These are phyloP conservation scores for Tetranychus truncatus DNA, from an alignment of 2,888 invertebrate genomes.

Conservation along the genomic window DNA sequence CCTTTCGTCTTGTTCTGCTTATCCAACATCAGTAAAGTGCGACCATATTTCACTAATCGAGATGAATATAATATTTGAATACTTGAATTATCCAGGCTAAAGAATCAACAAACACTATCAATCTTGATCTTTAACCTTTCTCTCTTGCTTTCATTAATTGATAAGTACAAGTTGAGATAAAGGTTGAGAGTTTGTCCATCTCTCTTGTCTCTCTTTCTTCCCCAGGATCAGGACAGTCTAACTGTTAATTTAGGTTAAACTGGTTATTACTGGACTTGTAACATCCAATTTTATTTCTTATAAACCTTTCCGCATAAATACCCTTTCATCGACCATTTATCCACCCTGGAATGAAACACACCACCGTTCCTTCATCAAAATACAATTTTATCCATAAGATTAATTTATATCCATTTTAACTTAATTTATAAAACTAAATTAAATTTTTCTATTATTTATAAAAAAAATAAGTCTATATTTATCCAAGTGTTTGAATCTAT, in stretches of 20 bases:
- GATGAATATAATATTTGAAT: no score
- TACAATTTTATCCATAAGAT: not conserved
- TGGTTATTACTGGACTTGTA: not conserved
- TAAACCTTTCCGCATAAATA: no score
- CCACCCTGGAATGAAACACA: not conserved
- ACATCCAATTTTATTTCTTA: no score
- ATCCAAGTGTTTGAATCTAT: no score
- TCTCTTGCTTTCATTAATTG: not conserved
- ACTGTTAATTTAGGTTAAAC: not conserved
- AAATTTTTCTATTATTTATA: not conserved
- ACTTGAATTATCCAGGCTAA: not conserved
- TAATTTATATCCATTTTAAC: not conserved
- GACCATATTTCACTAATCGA: no score
- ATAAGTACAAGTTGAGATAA: no score
- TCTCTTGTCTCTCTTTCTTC: not conserved
- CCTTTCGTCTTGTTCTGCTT: not conserved
- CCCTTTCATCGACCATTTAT: not conserved
- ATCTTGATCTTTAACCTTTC: not conserved
- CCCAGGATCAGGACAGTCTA: not conserved
- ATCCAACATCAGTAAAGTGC: no score
- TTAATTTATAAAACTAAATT: not conserved
- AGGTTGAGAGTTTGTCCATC: no score
- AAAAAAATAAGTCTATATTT: not conserved
- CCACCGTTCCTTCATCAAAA: not conserved
- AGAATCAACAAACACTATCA: not conserved